Base-by-base conservation (phyloP, 2,888 invertebrate species). In the Drosophila limbata region DNA sequence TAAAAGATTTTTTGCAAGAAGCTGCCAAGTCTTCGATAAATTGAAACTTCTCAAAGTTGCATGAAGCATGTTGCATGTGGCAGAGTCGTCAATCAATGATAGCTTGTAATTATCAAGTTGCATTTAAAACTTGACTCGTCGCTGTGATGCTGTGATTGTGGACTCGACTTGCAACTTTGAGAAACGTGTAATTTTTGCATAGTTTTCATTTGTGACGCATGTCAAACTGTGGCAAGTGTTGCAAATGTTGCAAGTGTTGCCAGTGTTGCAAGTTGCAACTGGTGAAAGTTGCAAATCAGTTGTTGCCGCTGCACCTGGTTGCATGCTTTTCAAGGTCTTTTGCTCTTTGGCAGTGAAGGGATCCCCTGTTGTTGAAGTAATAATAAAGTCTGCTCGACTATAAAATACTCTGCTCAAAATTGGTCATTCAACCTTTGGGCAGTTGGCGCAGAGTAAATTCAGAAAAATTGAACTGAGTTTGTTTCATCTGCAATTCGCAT, bases 291-390 rank as follows among this genome's bases (percentile, higher is more conserved):
- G 77, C 66, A 63, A 63, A 37, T 48, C 51, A 44, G 47, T 50
- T 53, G 59, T 66, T 55, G 50, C 69, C 59, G 44, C 45, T 57
- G 64, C 25, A 25, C 5, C 25, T 25, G 25, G 25, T 51, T 55
- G 80, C 76, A 77, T 87, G 82, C 64, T 84, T 89, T 84, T 85
- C 85, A 85, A 85, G 85, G 85, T 89, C 89, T 85, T 85, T 84
- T 52, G 40, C 56, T 73, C 13, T 5, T 13, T 35, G 35, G 63
- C 48, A 51, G 28, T 52, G 69, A 59, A 63, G 63, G 63, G 63
- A 56, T 39, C 10, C 11, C n/a, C 11, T 25, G 25, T 3, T 15
- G 4, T 42, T 44, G 31, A 9, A 13, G 11, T 25, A 5, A 21
- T 57, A 37, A 37, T 57, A 17, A 25, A 8, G 5, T 21, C 6